Conservation (phyloP, 2,797 vertebrate species). For the Tinamus major region DNA sequence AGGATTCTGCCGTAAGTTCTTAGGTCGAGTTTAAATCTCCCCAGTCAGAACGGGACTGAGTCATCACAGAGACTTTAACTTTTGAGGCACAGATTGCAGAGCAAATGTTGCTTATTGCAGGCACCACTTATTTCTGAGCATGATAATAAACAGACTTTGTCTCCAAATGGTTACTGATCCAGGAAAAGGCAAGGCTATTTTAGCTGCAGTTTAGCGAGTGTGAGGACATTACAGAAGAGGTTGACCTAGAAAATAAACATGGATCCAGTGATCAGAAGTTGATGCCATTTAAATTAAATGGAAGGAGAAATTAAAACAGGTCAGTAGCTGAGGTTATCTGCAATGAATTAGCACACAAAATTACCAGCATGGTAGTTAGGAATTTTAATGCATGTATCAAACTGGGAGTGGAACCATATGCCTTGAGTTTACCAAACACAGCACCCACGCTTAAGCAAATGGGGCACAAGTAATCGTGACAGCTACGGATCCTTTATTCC, state of each 20-base stretch:
- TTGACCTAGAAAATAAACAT: constrained; percentile 66
- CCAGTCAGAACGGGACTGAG: constrained; percentile 52
- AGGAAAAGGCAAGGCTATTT: constrained; percentile 67
- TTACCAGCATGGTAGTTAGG: neutral
- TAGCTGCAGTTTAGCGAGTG: constrained; percentile 41
- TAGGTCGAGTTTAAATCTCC: constrained; percentile 25
- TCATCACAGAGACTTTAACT: constrained; percentile 50
- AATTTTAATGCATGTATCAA: constrained; percentile 7
- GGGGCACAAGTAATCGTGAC: constrained; percentile 3
- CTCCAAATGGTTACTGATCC: constrained; percentile 75
- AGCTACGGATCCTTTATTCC: neutral
- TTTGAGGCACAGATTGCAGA: constrained; percentile 73
- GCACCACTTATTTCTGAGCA: constrained; percentile 66
- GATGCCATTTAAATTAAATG: constrained; percentile 22
- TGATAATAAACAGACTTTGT: constrained; percentile 70
- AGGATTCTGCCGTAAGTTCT: neutral
- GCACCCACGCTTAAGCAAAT: constrained; percentile 41
- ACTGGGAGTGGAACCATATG: constrained; percentile 48
- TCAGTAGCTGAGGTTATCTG: constrained; percentile 30
- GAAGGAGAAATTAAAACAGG: constrained; percentile 48
- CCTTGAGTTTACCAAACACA: constrained; percentile 57
- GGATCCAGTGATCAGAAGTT: constrained; percentile 15
- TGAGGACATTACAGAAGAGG: constrained; percentile 23
- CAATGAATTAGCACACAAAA: constrained; percentile 15
- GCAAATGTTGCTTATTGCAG: constrained; percentile 75